Base-by-base conservation (phyloP, 2,113 vertebrate genomes). In the Equus przewalskii region DNA sequence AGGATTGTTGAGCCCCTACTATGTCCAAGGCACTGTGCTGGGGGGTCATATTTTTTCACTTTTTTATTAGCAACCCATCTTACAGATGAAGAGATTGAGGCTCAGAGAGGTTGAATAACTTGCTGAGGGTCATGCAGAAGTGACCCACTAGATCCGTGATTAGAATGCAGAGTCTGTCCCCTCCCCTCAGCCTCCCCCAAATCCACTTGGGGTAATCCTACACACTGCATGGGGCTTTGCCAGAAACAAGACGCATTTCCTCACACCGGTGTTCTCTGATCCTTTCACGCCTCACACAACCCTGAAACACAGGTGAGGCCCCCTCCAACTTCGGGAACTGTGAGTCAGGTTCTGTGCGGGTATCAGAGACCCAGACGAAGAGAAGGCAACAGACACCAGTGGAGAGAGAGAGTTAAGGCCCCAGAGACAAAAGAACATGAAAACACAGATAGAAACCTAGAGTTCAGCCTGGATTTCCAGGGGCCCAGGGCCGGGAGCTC, bases 161-260 rank as follows among this genome's bases (percentile, higher is more conserved):
- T 41, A 41, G 36, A 5, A 11, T 10, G 56, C 46, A 44, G 44
- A 24, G 5, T 30, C 51, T n/a, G 6, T 0, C 0, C 7, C 41
- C 30, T n/a, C 62, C 28, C 36, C n/a, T 49, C 36, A 22, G 49
- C 51, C 2, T 3, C 26, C 41, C 33, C 7, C 0, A 13, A 9
- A 33, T 60, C 33, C 67, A 22, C 7, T 1, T 2, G 12, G 11
- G 41, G 19, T 28, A 28, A 60, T 51, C 33, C 81, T 16, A 11
- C 8, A 1, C 13, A 7, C 0, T 7, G 28, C 44, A 46, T 13
- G 36, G 15, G 56, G 41, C 26, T 15, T 51, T 9, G 44, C 33
- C 67, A 51, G 24, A 46, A 30, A 41, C 56, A 51, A 28, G 15
- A 18, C 6, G 16, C 12, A 11, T 49, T 36, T 56, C 22, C 49